Percentiles rank a stretch among this genome's conserved stretches.
Evolutionary conservation across 2,888 invertebrate genomes (phyloP).

Genomic region (Epinotia nisella): DNA sequence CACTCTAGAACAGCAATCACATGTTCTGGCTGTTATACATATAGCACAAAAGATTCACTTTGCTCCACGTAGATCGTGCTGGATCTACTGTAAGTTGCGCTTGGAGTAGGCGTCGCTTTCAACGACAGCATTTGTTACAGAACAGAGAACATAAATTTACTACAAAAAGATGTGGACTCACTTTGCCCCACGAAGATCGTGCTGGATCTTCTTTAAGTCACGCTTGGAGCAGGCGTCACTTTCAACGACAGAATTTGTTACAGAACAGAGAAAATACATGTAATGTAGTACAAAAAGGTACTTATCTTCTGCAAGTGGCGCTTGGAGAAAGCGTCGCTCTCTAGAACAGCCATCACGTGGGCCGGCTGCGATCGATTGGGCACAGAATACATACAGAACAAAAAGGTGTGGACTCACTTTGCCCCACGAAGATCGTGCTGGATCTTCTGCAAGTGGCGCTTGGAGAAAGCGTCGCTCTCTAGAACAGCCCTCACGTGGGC

Average conservation of each 20-base stretch:
- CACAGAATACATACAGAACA: no score
- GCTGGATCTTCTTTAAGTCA: background rate
- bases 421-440: no score
- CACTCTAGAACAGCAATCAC: no score
- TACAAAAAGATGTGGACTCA: constrained; percentile 59
- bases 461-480: background rate
- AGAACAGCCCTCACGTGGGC: constrained; percentile 95
- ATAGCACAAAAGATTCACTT: constrained; percentile 81
- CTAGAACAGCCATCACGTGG: constrained; percentile 91
- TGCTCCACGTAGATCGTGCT: constrained; percentile 35
- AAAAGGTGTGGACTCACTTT: no score
- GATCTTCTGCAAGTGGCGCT: no score
- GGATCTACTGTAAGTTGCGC: background rate
- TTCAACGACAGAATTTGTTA: no score
- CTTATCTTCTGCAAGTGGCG: no score
- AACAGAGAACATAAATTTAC: no score
- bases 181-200: constrained; percentile 70
- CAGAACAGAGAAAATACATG: no score
- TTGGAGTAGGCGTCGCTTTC: background rate
- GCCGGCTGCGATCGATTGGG: constrained; percentile 94
- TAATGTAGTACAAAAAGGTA: no score
- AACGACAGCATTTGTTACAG: no score
- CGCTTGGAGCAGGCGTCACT: constrained; percentile 88
- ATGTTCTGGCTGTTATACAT: no score
- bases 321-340: background rate